Evolutionary conservation across 2,888 invertebrate genomes (phyloP), one percentile per base, ranked within the genome.

Genomic region (Tetragonula carbonaria): DNA sequence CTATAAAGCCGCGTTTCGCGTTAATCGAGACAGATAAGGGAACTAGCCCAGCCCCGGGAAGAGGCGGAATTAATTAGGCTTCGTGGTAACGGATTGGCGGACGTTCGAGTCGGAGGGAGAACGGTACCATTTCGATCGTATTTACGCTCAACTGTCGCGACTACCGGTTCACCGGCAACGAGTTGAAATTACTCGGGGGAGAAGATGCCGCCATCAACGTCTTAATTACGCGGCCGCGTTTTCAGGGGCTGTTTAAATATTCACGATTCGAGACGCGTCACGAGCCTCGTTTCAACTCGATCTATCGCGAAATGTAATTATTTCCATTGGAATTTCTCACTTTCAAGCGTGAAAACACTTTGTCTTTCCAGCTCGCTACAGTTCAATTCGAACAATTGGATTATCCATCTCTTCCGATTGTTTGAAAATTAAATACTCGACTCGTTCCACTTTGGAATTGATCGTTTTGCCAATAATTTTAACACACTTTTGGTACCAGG

Each of bases 11-110:
- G 78, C 76, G 85, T 84, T 84, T 80, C 86, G 84, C 87, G 90
- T 91, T 90, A 90, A 89, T 91, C 89, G 86, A 53, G 67, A 2
- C 38, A 73, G 91, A 91, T 91, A 90, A 91, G 87, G 79, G 67
- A 79, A 74, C 78, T 77, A 84, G 80, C 84, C 88, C 80, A 80
- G 81, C 82, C 78, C 67, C 78, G 85, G 80, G 76, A 86, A 87
- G 86, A 86, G 91, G 86, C 88, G 91, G 90, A 91, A 90, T 91
- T 91, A 91, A 91, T 91, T 91, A 90, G 70, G 74, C 53, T 77
- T 74, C 73, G 63, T 38, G 78, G 83, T 70, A 80, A 82, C 84
- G 76, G 88, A 90, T 90, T 90, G 89, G 90, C 65, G 80, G 71
- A 50, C 73, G 68, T 70, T 78, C 59, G 63, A 78, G 80, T 85